phyloP scores from a whole-genome alignment of 2,888 invertebrate genomes.

The Petrolisthes manimaculis region DNA sequence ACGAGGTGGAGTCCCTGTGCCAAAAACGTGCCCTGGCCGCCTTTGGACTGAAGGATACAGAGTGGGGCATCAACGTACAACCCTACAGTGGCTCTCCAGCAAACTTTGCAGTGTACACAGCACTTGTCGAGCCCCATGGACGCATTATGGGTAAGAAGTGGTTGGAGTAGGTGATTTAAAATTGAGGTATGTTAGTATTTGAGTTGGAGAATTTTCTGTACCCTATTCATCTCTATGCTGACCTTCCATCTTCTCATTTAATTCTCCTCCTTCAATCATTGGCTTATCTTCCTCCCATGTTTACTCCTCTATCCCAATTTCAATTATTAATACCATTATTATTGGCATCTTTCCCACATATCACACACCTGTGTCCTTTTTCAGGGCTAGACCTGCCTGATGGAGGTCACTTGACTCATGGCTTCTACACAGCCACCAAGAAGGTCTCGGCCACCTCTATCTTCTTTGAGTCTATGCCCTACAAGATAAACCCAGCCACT shows the following conservation, averaged over 20 bases:
- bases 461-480: conserved; percentile 98
- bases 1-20: conserved; percentile 86
- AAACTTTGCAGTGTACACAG: conserved; percentile 97
- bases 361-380: neutral
- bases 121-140: conserved; percentile 88
- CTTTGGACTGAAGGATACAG: conserved; percentile 82
- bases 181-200: neutral
- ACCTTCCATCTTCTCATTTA: too few relatives aligned
- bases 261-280: too few relatives aligned
- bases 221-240: too few relatives aligned
- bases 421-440: conserved; percentile 89
- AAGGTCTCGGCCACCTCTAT: conserved; percentile 95
- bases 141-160: conserved; percentile 84
- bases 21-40: conserved; percentile 88
- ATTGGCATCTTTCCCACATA: too few relatives aligned
- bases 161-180: neutral
- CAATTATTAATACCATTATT: too few relatives aligned
- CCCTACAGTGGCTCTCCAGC: conserved; percentile 97
- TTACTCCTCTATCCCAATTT: too few relatives aligned
- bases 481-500: conserved; percentile 83
- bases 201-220: neutral
- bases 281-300: too few relatives aligned
- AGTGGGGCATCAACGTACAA: conserved; percentile 99
- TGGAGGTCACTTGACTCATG: conserved; percentile 94
- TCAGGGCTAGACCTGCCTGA: conserved; percentile 86